Percentiles rank a stretch among this genome's conserved stretches.
Conservation (phyloP, 2,888 invertebrate genomes). For the Papilio demoleus region DNA sequence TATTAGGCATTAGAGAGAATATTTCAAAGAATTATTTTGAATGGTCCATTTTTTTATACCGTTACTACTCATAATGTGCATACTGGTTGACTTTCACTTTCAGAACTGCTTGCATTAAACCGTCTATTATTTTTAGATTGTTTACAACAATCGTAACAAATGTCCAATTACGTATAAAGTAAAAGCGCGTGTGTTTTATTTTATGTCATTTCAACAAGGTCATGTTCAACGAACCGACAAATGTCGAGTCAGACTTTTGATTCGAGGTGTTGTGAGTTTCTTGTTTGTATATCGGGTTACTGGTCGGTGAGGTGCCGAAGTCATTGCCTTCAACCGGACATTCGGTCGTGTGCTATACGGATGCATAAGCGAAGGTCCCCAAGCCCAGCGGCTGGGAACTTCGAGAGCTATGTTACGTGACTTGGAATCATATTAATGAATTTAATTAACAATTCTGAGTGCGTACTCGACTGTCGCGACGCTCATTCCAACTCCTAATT, state of each 20-base stretch:
- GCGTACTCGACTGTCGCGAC: slow-evolving; percentile 54
- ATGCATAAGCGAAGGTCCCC: slow-evolving; percentile 27
- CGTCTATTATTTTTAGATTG: slow-evolving; percentile 43
- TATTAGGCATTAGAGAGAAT: neutral
- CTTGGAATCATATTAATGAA: slow-evolving; percentile 63
- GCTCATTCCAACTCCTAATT: slow-evolving; percentile 59
- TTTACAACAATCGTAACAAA: slow-evolving; percentile 35
- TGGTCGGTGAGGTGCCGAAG: neutral
- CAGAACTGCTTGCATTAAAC: slow-evolving; percentile 43
- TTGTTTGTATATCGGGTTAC: neutral
- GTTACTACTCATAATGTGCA: slow-evolving; percentile 6
- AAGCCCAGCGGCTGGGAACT: slow-evolving; percentile 43
- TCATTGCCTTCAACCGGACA: slow-evolving; percentile 29
- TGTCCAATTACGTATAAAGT: slow-evolving; percentile 24
- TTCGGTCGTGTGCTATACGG: slow-evolving; percentile 7
- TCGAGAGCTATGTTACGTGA: slow-evolving; percentile 64
- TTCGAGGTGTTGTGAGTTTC: neutral
- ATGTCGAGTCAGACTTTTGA: slow-evolving; percentile 4
- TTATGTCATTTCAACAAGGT: slow-evolving; percentile 45
- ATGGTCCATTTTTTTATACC: neutral
- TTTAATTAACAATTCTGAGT: slow-evolving; percentile 62
- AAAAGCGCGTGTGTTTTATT: slow-evolving; percentile 35
- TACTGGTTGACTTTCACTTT: slow-evolving; percentile 47
- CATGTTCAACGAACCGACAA: slow-evolving; percentile 47
- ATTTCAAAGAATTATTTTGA: slow-evolving; percentile 4